These are phyloP conservation scores for Nannoperca obscura DNA, from an alignment of 2,797 vertebrate genomes.

Conservation along the genomic window DNA sequence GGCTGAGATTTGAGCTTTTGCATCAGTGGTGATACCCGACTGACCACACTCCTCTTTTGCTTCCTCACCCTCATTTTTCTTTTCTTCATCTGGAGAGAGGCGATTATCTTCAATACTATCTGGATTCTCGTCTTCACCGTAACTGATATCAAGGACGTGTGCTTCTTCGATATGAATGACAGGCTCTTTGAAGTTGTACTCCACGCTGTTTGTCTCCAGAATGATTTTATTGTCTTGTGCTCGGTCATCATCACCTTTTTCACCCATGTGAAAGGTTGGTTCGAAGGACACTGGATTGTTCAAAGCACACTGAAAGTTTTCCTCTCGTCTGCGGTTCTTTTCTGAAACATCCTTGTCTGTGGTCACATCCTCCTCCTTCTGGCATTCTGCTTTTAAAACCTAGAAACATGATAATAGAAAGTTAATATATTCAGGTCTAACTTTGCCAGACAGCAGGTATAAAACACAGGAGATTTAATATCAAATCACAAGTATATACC, in stretches of 20 bases:
- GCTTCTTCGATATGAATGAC: background rate
- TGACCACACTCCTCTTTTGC: background rate
- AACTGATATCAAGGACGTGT: background rate
- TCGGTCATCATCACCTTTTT: background rate
- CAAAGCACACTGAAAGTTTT: constrained; percentile 5
- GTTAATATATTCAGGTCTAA: background rate
- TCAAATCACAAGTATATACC: background rate
- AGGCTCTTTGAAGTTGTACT: constrained; percentile 2
- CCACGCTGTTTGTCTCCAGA: background rate
- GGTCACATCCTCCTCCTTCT: constrained; percentile 4
- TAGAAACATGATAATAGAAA: constrained; percentile 27
- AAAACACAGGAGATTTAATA: background rate
- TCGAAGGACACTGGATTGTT: background rate
- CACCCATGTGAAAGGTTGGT: background rate
- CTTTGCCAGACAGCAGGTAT: background rate
- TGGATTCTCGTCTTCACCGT: constrained; percentile 12
- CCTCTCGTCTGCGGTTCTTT: constrained; percentile 11
- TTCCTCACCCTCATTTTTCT: background rate
- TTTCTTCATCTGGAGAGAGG: constrained; percentile 12
- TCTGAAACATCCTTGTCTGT: background rate
- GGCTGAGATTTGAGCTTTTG: background rate
- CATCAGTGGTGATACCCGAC: background rate
- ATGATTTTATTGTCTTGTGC: background rate
- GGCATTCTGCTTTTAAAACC: constrained; percentile 38
- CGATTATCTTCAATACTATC: background rate